Conservation (phyloP, 2,113 vertebrate species). For the Platichthys stellatus region DNA sequence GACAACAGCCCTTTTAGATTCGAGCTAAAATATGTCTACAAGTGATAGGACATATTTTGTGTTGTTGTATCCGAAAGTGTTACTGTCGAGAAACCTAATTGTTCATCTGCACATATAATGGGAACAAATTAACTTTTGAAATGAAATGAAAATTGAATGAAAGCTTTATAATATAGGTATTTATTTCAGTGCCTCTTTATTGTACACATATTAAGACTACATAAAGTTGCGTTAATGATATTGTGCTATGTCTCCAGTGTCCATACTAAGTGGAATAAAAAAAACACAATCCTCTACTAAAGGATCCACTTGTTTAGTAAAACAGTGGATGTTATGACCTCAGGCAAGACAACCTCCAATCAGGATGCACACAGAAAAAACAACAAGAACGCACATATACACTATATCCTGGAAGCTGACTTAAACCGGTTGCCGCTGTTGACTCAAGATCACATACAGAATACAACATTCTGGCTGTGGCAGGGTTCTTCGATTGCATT, state of each 20-base stretch:
- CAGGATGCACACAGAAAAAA: slow-evolving; percentile 11
- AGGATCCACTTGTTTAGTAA: slow-evolving; percentile 10
- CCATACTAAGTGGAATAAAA: background rate
- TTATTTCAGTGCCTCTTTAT: background rate
- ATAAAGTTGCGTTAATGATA: background rate
- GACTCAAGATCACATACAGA: slow-evolving; percentile 19
- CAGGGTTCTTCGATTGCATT: slow-evolving; percentile 45
- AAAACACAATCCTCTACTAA: background rate
- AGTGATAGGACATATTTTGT: background rate
- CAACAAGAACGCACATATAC: background rate
- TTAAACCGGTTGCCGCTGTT: slow-evolving; percentile 25
- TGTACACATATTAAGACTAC: background rate
- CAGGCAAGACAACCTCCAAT: slow-evolving; percentile 14
- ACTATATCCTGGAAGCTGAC: slow-evolving; percentile 13
- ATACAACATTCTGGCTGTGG: slow-evolving; percentile 19
- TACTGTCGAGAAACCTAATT: background rate
- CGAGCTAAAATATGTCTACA: background rate
- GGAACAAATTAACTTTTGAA: background rate
- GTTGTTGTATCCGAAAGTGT: background rate
- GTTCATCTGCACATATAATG: background rate
- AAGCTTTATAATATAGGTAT: background rate
- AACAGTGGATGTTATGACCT: slow-evolving; percentile 18
- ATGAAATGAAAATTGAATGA: no score
- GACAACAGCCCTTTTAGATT: background rate
- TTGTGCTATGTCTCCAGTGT: background rate